phyloP scores from a whole-genome alignment of 2,888 invertebrate species.

The Azorinus chamasolen region DNA sequence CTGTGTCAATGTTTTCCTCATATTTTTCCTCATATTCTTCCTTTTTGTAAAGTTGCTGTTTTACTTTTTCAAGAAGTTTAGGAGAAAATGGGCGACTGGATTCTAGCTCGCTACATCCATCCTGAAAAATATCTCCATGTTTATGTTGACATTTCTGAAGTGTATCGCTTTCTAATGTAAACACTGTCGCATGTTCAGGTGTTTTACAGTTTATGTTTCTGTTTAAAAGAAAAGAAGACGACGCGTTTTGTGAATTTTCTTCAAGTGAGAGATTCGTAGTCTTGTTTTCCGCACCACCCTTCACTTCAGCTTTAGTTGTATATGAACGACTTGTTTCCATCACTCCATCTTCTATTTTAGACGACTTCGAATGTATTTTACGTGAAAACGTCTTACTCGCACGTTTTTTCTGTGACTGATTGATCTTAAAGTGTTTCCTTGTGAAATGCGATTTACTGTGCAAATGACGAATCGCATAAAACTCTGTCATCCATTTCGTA shows the following conservation, averaged over 20 bases:
- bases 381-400: too few relatives aligned
- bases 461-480: constrained; percentile 35
- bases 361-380: background rate
- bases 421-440: constrained; percentile 32
- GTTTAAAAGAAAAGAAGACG: too few relatives aligned
- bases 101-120: constrained; percentile 12
- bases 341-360: too few relatives aligned
- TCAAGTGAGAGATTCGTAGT: too few relatives aligned
- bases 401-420: too few relatives aligned
- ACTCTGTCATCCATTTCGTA: constrained; percentile 50
- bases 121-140: constrained; percentile 4
- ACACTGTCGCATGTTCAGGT: constrained; percentile 1
- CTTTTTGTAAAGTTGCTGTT: constrained; percentile 18
- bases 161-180: constrained; percentile 10
- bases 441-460: constrained; percentile 31
- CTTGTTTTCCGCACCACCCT: too few relatives aligned
- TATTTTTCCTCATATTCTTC: constrained; percentile 12
- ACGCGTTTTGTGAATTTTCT: too few relatives aligned
- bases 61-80: constrained; percentile 1
- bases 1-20: too few relatives aligned
- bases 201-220: too few relatives aligned
- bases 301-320: too few relatives aligned
- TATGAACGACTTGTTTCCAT: background rate
- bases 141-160: constrained; percentile 13
- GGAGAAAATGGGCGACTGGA: background rate